Base-by-base conservation (phyloP, 2,113 vertebrate species). In the Brevimyrus niger region DNA sequence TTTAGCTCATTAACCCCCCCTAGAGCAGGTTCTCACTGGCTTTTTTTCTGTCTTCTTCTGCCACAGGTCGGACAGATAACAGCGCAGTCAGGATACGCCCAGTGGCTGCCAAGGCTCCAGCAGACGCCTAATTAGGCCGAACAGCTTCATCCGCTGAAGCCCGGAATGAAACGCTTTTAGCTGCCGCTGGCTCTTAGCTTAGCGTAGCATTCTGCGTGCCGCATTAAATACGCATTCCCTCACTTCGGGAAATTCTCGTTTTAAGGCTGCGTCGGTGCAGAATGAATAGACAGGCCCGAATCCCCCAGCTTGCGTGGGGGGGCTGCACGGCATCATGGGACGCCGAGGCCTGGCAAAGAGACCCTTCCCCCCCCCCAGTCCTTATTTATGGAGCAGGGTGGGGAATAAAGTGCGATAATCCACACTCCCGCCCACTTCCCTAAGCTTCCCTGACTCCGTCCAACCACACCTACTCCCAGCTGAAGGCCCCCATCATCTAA, bases 1-100 rank as follows among this genome's bases (percentile, higher is more conserved):
- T 87, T 87, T 38, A 87, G n/a, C 50, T 87, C 50, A 38, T 53
- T 87, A 53, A 55, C 85, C 85, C 50, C 50, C 44, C 10, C 83
- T 27, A 86, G 7, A 86, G 83, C 23, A 86, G 47, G 44, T 13
- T 47, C 23, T 50, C 44, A 31, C 46, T 50, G 44, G 0, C 11
- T 23, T 84, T 10, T 44, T 85, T 47, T n/a, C 21, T 31, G 9
- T 50, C 48, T 86, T 31, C 47, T 13, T 86, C 17, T 87, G 85
- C 44, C 85, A 86, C 47, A 51, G 27, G 48, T 53, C 17, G 48
- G 8, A 53, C 85, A 53, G 5, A 35, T 8, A 21, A 17, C 85
- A 19, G 9, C 27, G n/a, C 44, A 51, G 85, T 53, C 85, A 38
- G 48, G 35, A 86, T 13, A 35, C n/a, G 13, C n/a, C 53, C n/a